These are phyloP conservation scores for Andrena fulva DNA, from an alignment of 2,888 invertebrate genomes.

Conservation along the genomic window DNA sequence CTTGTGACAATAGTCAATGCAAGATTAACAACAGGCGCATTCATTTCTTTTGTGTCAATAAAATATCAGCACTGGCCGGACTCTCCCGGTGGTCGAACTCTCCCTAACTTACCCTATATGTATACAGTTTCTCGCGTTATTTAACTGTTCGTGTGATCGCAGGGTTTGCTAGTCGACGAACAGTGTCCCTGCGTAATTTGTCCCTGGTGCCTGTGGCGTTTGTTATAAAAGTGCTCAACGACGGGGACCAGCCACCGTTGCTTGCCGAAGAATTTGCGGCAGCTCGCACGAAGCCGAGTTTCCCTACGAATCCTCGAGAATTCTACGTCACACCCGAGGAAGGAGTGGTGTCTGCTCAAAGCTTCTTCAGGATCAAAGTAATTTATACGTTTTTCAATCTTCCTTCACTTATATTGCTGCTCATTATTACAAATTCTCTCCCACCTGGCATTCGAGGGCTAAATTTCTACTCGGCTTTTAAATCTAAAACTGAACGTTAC, in stretches of 20 bases:
- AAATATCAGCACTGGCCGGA: too few species aligned
- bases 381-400: neutral
- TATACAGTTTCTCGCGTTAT: too few species aligned
- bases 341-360: slow-evolving; percentile 85
- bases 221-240: slow-evolving; percentile 85
- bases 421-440: too few species aligned
- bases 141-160: neutral
- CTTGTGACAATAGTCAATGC: too few species aligned
- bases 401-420: too few species aligned
- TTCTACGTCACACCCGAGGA: slow-evolving; percentile 86
- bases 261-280: slow-evolving; percentile 85
- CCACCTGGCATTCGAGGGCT: too few species aligned
- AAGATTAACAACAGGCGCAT: too few species aligned
- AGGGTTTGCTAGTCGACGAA: slow-evolving; percentile 86
- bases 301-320: slow-evolving; percentile 86
- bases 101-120: too few species aligned
- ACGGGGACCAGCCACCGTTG: slow-evolving; percentile 86
- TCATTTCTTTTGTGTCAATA: too few species aligned
- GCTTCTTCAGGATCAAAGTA: slow-evolving; percentile 85
- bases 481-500: too few species aligned
- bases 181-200: slow-evolving; percentile 86
- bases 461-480: too few species aligned
- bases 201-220: slow-evolving; percentile 87
- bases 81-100: too few species aligned
- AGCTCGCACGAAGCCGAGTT: slow-evolving; percentile 83